Conservation (phyloP, 2,888 invertebrate species). For the Eledone cirrhosa region DNA sequence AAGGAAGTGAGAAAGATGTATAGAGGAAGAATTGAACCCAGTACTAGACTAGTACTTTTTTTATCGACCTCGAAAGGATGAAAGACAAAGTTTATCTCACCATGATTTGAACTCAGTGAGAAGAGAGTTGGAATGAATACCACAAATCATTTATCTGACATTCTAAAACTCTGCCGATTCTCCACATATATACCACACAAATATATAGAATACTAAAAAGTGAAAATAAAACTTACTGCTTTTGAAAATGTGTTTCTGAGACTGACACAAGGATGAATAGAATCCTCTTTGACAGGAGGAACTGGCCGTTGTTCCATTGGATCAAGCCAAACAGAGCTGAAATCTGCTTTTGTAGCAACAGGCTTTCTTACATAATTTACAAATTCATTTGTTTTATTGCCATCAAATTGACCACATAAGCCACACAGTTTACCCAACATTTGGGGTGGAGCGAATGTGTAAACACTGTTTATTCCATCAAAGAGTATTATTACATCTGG, state of each 20-base stretch:
- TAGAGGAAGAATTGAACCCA: no score
- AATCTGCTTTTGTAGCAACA: neutral
- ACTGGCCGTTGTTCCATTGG: neutral
- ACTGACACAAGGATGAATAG: neutral
- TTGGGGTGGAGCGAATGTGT: neutral
- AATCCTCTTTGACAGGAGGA: neutral
- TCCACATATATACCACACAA: no score
- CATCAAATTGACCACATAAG: conserved; percentile 19
- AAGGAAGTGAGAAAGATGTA: no score
- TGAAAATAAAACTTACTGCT: no score
- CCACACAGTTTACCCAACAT: conserved; percentile 18
- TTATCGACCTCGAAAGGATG: no score
- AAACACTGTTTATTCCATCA: conserved; percentile 7
- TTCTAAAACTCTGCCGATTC: no score
- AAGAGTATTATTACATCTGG: neutral
- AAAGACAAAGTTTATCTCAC: no score
- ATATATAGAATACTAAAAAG: no score
- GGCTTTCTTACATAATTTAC: conserved; percentile 8
- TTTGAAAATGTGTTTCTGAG: neutral
- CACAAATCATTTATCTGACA: no score
- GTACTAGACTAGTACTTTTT: no score
- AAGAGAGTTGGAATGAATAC: no score
- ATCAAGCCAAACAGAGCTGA: conserved; percentile 6
- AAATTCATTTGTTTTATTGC: conserved; percentile 20
- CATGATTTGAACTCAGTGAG: no score